These are phyloP conservation scores for Molorchus minor DNA, from an alignment of 2,888 invertebrate genomes.

Conservation along the genomic window DNA sequence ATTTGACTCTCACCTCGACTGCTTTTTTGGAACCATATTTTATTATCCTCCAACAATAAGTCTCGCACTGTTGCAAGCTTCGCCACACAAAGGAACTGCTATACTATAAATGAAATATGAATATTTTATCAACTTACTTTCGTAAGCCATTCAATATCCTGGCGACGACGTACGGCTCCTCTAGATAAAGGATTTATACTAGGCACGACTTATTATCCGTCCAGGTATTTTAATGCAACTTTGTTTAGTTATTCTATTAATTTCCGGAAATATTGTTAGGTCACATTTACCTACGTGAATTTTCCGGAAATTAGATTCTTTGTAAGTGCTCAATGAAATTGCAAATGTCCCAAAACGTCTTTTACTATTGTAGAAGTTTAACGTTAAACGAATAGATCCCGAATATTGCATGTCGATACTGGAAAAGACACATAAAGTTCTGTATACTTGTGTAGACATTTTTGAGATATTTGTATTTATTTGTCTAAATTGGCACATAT, in stretches of 20 bases:
- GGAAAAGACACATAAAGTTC: too few species aligned
- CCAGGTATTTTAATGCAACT: background rate
- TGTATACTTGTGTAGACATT: too few species aligned
- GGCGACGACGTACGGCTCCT: background rate
- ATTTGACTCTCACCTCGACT: conserved; percentile 1
- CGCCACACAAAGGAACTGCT: conserved; percentile 9
- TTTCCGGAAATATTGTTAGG: background rate
- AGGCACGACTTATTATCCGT: background rate
- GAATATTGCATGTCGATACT: too few species aligned
- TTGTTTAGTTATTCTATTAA: background rate
- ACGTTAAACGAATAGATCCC: too few species aligned
- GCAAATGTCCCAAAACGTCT: background rate
- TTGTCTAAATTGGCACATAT: too few species aligned
- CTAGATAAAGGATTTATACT: background rate
- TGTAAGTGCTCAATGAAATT: background rate
- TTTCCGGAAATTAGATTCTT: conserved; percentile 7
- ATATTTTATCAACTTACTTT: conserved; percentile 17
- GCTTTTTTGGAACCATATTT: conserved; percentile 5
- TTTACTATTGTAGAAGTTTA: too few species aligned
- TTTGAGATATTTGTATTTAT: too few species aligned
- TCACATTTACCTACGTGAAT: background rate
- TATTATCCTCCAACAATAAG: conserved; percentile 4
- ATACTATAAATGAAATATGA: conserved; percentile 15
- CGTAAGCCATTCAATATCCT: conserved; percentile 13
- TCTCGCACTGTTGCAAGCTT: background rate